Base-by-base conservation (phyloP, 2,888 invertebrate genomes). In the Marasmarcha lunaedactyla region DNA sequence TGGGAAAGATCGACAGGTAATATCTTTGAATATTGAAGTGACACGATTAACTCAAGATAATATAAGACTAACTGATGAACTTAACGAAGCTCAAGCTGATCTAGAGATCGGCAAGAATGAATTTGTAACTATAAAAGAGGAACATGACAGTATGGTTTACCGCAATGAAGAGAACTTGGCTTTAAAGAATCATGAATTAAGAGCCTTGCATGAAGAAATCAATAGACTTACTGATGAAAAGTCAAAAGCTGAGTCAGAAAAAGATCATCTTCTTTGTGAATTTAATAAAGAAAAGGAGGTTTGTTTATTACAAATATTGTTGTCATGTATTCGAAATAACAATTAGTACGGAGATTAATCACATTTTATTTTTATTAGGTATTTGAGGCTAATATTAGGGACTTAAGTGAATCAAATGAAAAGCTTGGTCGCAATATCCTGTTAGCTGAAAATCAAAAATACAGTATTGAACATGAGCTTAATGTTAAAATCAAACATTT, bases 21-120 rank as follows among this genome's bases (percentile, higher is more conserved):
- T 71, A 44, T 43, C 54, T 10, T 55, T 76, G 1, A 79, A 81
- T 55, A 53, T 71, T 14, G 72, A 85, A 56, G 54, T 76, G 3
- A 69, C 72, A 39, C 70, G 71, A 40, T 43, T 67, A 10, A 45
- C 63, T 1, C 62, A 65, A 41, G 68, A 69, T 37, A 52, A 64
- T 14, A 38, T 50, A 1, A 56, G 58, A 40, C 51, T 76, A 20
- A 63, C 63, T 42, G 72, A 77, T n/a, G 70, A 70, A 36, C 51
- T 77, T 7, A 62, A 61, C 35, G 71, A 72, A 49, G 59, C 67
- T 15, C 61, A 68, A 35, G 71, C 71, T 2, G 71, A 76, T 44
- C 46, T 77, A 50, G 76, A 77, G 57, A 73, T 72, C 44, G 61
- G 64, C 10, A 70, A 64, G 33, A 70, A 72, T 49, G 73, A 74